Evolutionary conservation across 2,113 vertebrate species (phyloP).

Genomic region (Brachypodius melanocephalos): DNA sequence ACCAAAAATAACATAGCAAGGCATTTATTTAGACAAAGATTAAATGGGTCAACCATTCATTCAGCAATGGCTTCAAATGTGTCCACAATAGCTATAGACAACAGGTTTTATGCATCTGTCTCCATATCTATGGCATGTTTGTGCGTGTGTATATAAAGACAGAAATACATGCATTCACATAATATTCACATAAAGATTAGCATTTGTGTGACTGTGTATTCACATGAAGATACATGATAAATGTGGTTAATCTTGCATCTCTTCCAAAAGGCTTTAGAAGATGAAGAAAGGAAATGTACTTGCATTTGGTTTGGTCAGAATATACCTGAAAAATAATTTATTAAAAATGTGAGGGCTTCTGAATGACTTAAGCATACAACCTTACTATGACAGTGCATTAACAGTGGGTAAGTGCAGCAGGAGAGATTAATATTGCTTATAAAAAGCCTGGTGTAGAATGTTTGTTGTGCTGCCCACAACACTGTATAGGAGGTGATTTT

Average conservation of each 20-base stretch:
- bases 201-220: not conserved
- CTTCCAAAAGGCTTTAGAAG: not conserved
- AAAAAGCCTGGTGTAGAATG: conserved; percentile 29
- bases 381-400: not conserved
- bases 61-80: not conserved
- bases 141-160: not conserved
- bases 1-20: not conserved
- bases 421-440: conserved; percentile 52
- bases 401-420: not conserved
- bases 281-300: not conserved
- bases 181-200: not conserved
- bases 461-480: conserved; percentile 52
- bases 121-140: not conserved
- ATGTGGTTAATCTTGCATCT: not conserved
- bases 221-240: not conserved
- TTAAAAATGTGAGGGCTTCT: not conserved
- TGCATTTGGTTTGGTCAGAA: not conserved
- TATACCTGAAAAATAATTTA: not conserved
- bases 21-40: not conserved
- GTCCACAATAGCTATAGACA: not conserved
- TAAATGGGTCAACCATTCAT: not conserved
- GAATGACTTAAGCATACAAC: not conserved
- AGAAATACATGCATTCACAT: not conserved
- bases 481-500: not conserved
- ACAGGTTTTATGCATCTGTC: not conserved